Evolutionary conservation across 1,140 invertebrate species (phyloP), one percentile per base, ranked within the genome.

Genomic region (Hyles euphorbiae): DNA sequence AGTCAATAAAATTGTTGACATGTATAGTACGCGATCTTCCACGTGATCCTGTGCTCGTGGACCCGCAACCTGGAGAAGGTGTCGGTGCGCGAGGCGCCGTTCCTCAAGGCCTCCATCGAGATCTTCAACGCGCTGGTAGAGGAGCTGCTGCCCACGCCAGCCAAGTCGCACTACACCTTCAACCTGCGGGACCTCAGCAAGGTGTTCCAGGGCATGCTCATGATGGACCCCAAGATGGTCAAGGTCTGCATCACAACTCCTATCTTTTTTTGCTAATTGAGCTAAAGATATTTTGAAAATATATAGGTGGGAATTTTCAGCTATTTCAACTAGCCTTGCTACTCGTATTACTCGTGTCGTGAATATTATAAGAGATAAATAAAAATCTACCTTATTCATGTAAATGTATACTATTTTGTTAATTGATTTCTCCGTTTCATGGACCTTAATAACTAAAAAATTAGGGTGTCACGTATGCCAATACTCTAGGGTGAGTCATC

Each of bases 151-250:
- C 96, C 97, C 0, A 96, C 95, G 0, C 96, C 97, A 0, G 87
- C 93, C 0, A 98, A 98, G 76, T 96, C 95, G 0, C 97, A 98
- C 80, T 98, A 98, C 78, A 91, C 96, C 1, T 98, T 98, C 76
- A 98, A 98, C 86, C 76, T 98, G 53, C 88, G 96, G 33, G 95
- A 96, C 62, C 95, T 98, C 59, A 92, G 95, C 5, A 92, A 95
- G 72, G 94, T 96, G 9, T 94, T 96, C 72, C 94, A 95, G 76
- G 95, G 95, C 1, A 88, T 93, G 9, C 74, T 93, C 5, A 93
- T 93, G 92, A 81, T 91, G 61, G 87, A 91, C 10, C 90, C 92
- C 0, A 60, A 70, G 11, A 65, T 70, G 32, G 76, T 93, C 0
- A 73, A 88, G 65, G 92, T 92, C 22, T 22, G 2, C 22, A 22